phyloP scores from a whole-genome alignment of 2,113 vertebrate genomes.

The Camelus dromedarius region DNA sequence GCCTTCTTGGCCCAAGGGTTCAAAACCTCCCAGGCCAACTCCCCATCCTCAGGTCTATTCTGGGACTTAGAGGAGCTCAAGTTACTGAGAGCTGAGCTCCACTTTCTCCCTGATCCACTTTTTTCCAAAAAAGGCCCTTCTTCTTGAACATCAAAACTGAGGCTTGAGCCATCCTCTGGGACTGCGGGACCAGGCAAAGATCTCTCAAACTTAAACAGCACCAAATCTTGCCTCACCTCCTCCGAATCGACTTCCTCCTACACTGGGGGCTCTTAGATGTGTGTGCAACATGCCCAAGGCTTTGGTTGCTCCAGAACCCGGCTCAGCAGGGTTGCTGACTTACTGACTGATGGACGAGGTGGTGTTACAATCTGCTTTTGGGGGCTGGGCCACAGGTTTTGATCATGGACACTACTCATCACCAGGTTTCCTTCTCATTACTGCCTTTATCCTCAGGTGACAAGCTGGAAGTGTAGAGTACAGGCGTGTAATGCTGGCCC shows the following conservation, averaged over 20 bases:
- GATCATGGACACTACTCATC: background rate
- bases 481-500: no score
- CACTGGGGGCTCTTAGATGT: rapidly evolving
- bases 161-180: background rate
- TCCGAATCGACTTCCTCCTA: background rate
- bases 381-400: background rate
- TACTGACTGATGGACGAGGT: no score
- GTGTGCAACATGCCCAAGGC: background rate
- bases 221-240: background rate
- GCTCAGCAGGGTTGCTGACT: background rate
- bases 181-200: background rate
- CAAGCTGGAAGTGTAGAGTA: background rate
- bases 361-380: background rate
- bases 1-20: background rate
- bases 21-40: background rate
- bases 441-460: background rate
- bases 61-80: background rate
- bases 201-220: background rate
- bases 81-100: background rate
- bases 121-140: background rate
- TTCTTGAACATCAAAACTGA: background rate
- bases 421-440: background rate
- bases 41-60: background rate
- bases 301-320: background rate
- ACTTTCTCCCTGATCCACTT: background rate